Percentiles rank a stretch among this genome's conserved stretches.
Evolutionary conservation across 2,888 invertebrate species (phyloP).

Genomic region (Tolmerus cingulatus): DNA sequence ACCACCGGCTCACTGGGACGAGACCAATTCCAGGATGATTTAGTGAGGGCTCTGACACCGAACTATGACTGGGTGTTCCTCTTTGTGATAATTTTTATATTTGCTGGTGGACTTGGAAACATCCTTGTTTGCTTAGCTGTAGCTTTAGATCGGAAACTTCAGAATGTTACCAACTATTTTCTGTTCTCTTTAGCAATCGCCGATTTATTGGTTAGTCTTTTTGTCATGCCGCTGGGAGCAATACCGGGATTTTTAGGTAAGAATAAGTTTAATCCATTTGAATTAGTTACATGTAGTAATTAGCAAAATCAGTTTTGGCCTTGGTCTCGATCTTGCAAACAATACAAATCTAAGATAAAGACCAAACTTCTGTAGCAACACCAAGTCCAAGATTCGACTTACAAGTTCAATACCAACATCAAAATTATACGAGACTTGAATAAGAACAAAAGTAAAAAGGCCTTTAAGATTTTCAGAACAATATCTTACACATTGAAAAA

Average conservation of each 20-base stretch:
- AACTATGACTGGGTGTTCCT: slow-evolving; percentile 82
- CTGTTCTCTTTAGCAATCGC: slow-evolving; percentile 91
- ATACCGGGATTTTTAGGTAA: slow-evolving; percentile 93
- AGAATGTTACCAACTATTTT: slow-evolving; percentile 96
- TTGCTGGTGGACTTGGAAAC: slow-evolving; percentile 90
- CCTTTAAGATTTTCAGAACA: too few species aligned
- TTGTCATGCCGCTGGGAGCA: slow-evolving; percentile 96
- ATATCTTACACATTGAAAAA: too few species aligned
- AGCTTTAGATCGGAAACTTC: slow-evolving; percentile 85
- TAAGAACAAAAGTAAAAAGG: too few species aligned
- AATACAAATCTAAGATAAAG: too few species aligned
- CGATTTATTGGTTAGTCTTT: slow-evolving; percentile 89
- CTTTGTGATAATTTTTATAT: slow-evolving; percentile 84
- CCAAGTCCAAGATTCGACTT: too few species aligned
- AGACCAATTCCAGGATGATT: slow-evolving; percentile 1
- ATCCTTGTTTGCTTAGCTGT: slow-evolving; percentile 93
- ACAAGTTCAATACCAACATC: too few species aligned
- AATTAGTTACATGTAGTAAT: too few species aligned
- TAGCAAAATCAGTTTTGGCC: too few species aligned
- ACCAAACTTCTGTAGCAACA: too few species aligned
- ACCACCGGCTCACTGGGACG: neutral
- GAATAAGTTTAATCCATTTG: slow-evolving; percentile 57
- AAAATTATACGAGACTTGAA: too few species aligned
- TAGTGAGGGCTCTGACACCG: neutral
- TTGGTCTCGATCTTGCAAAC: too few species aligned